Conservation (phyloP, 2,113 vertebrate genomes). For the Butorides virescens region DNA sequence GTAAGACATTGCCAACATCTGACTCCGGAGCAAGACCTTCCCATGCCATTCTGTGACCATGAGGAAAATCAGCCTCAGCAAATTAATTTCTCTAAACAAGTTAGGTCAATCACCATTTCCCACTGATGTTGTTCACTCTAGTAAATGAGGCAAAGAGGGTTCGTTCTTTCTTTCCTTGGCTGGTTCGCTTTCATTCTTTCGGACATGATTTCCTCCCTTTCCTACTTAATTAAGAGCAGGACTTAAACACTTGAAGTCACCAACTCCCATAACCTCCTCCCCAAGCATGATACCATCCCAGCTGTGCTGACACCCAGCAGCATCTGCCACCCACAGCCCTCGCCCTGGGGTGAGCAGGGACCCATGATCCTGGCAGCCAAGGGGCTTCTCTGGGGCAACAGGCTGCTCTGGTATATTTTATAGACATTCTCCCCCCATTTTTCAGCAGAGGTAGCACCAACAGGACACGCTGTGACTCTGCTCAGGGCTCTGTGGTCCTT, state of each 20-base stretch:
- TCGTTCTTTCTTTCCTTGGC: background rate
- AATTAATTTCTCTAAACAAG: background rate
- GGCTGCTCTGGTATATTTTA: background rate
- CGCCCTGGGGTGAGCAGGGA: background rate
- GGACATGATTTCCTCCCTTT: background rate
- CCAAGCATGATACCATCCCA: background rate
- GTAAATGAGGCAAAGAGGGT: background rate
- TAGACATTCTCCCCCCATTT: fast-evolving
- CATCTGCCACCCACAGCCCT: background rate
- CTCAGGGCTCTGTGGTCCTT: background rate
- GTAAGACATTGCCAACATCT: background rate
- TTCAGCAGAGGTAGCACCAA: background rate
- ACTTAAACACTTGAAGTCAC: background rate
- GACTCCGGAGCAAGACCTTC: background rate
- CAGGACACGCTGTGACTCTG: background rate
- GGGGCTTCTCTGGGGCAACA: background rate
- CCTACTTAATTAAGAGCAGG: background rate
- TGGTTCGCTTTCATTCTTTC: background rate
- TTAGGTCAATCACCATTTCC: background rate
- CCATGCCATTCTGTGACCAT: background rate
- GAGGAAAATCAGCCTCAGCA: background rate
- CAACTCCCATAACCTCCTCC: background rate
- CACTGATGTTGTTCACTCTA: background rate
- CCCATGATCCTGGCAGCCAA: fast-evolving
- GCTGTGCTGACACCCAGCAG: fast-evolving